A percentile compares a stretch with the other conserved stretches of the same genome.
Conservation (phyloP, 23 tunicate species). For the Aplidium turbinatum region DNA sequence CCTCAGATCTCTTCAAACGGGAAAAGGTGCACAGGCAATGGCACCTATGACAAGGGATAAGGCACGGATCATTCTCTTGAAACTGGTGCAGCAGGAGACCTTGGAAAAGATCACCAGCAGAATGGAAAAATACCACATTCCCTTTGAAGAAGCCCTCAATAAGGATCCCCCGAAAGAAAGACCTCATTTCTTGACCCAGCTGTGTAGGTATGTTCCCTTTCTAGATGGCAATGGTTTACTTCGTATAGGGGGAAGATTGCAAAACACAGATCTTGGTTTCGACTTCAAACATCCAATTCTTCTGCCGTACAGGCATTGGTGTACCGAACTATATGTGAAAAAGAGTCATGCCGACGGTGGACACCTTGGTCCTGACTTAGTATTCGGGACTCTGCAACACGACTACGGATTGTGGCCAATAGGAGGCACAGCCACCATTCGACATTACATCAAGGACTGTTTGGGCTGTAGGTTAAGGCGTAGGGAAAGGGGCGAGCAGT, state of each 20-base stretch:
- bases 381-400: slow-evolving; percentile 8
- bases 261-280: neutral
- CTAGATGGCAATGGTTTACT: slow-evolving; percentile 3
- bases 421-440: slow-evolving; percentile 6
- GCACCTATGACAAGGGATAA: neutral
- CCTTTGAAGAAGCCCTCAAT: neutral
- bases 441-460: slow-evolving; percentile 13
- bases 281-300: slow-evolving; percentile 21
- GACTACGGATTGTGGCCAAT: slow-evolving; percentile 16
- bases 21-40: neutral
- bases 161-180: neutral
- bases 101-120: neutral
- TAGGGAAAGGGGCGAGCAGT: slow-evolving; percentile 9
- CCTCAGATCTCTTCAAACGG: neutral
- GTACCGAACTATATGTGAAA: neutral
- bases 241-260: slow-evolving; percentile 22
- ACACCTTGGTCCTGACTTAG: slow-evolving; percentile 22
- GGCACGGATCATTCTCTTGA: neutral
- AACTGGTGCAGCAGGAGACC: neutral
- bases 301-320: slow-evolving; percentile 8
- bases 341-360: neutral
- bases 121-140: neutral
- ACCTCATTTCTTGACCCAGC: neutral
- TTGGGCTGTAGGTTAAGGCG: slow-evolving; percentile 21
- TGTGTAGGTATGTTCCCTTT: slow-evolving; percentile 1